Evolutionary conservation across 35 echinoderm and acorn worm genomes (phyloP), one percentile per base, ranked within the genome.

Genomic region (Nesometra sesokonis): DNA sequence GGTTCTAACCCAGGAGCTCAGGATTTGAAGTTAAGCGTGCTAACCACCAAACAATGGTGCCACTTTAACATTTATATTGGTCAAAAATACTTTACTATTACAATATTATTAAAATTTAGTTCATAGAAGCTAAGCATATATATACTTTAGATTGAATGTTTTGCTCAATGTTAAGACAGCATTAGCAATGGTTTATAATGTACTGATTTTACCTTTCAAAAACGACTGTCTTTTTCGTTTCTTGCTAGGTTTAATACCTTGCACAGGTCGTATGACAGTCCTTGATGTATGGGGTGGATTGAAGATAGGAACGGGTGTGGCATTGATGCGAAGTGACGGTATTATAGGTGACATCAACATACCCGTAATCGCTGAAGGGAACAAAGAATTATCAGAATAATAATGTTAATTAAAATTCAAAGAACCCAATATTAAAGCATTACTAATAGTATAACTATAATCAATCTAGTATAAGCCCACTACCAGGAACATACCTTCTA

Each of bases 341-440:
- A 99, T 82, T 67, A 93, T 90, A 81, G 92, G 91, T 81, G 96
- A 99, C 78, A 99, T 93, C 87, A 94, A 94, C 84, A 99, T 90
- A 86, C 91, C 89, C 46, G 96, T 99, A 88, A 99, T 99, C 82
- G 89, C 96, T 97, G 90, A 35, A 80, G 34, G 77, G 38, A 67
- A 7, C 4, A 43, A 4, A 43, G 15, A n/a, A n/a, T 7, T 43
- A 43, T 15, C 15, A 7, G 5, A 43, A 7, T 7, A 43, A 43
- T 43, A 43, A 4, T 43, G 38, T 43, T 78, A 78, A 27, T 78
- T 5, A 9, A 32, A 8, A 32, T 5, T 78, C 77, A 8, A 78
- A 78, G 5, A 21, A 5, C 23, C 32, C 5, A 30, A 78, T 32
- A 8, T 30, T 7, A 31, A 79, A 79, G 77, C 29, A 79, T 11